phyloP scores from a whole-genome alignment of 2,113 vertebrate genomes.

The Lepus americanus region DNA sequence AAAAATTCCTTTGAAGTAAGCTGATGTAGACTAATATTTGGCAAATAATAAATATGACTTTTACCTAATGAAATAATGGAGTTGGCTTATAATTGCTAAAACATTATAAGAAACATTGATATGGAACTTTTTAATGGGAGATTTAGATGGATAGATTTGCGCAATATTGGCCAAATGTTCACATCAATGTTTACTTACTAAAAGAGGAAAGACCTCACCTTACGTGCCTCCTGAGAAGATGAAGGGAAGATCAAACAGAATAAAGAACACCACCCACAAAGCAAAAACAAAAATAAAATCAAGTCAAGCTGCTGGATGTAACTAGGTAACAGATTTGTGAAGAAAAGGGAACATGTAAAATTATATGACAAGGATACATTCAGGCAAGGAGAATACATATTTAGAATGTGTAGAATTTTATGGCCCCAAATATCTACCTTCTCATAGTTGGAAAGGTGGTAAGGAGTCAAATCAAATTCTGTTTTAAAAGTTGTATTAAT shows the following conservation, averaged over 20 bases:
- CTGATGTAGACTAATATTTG: constrained; percentile 38
- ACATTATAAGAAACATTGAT: not conserved
- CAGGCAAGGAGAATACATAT: not conserved
- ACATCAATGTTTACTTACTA: not conserved
- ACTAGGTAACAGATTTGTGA: not conserved
- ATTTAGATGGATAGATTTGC: constrained; percentile 34
- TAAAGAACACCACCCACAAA: not conserved
- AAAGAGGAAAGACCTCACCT: not conserved
- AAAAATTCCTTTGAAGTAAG: constrained; percentile 32
- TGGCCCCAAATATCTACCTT: not conserved
- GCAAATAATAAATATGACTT: constrained; percentile 52
- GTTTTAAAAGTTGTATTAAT: not conserved
- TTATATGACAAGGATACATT: not conserved
- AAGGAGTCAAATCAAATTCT: not conserved
- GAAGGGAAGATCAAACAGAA: not conserved
- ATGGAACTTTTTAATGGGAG: constrained; percentile 10
- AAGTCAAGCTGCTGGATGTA: not conserved
- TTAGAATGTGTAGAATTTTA: not conserved
- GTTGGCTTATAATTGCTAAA: not conserved
- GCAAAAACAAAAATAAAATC: not conserved
- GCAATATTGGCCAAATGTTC: not conserved
- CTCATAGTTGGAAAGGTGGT: not conserved
- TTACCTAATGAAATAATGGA: constrained; percentile 54
- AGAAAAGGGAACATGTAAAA: not conserved
- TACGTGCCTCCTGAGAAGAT: not conserved